These are phyloP conservation scores for Heteromyza rotundicornis DNA, from an alignment of 2,888 invertebrate genomes.

Conservation along the genomic window DNA sequence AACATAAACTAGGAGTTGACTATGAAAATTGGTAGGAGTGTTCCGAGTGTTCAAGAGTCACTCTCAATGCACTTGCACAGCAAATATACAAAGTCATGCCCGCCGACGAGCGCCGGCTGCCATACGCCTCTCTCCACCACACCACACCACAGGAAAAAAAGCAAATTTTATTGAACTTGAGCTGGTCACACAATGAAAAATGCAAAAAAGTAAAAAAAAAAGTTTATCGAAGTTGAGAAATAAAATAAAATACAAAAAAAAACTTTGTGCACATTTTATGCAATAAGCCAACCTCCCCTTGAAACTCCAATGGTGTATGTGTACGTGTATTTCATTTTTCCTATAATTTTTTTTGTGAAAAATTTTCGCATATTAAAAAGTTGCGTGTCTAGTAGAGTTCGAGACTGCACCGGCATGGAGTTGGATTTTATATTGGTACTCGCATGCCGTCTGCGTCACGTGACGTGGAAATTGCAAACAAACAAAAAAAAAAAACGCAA, in stretches of 20 bases:
- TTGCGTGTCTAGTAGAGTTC: conserved; percentile 6
- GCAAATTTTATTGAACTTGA: neutral
- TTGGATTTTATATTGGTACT: no score
- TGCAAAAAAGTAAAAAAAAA: neutral
- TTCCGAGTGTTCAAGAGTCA: no score
- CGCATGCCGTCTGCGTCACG: neutral
- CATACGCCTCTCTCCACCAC: no score
- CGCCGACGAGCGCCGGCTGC: no score
- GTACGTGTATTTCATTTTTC: no score
- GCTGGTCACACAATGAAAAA: neutral
- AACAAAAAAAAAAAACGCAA: no score
- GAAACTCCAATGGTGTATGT: neutral
- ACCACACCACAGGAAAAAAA: no score
- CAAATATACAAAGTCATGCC: neutral
- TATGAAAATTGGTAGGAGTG: conserved; percentile 4
- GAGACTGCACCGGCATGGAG: neutral
- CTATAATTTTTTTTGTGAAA: neutral
- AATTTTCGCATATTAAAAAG: conserved; percentile 9
- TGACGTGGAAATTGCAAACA: neutral
- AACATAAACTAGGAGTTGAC: conserved; percentile 4
- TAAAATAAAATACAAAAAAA: neutral
- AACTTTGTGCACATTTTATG: conserved; percentile 15
- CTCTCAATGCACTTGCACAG: neutral
- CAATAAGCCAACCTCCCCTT: neutral
- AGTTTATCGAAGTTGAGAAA: no score